A percentile compares a stretch with the other conserved stretches of the same genome.
Evolutionary conservation across 1,140 invertebrate species (phyloP).

Genomic region (Cydia strobilella): DNA sequence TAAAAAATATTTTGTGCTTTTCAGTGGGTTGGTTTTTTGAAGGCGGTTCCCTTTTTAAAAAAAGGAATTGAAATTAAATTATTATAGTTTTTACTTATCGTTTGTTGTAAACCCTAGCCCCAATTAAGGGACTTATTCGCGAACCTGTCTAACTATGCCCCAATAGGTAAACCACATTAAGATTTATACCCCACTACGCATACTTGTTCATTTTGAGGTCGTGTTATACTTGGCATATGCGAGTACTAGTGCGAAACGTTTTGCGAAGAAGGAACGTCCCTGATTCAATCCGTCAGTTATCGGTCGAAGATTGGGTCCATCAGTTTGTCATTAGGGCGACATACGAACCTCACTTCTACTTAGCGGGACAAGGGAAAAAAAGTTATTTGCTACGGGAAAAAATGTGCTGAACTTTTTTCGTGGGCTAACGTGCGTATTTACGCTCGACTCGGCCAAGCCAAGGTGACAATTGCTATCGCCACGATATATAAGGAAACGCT

Average conservation of each 20-base stretch:
- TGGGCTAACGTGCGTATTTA: neutral
- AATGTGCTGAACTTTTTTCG: neutral
- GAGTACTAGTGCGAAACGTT: neutral
- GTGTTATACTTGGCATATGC: neutral
- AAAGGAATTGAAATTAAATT: no score
- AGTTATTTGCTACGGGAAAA: neutral
- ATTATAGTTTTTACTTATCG: no score
- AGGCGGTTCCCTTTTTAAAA: no score
- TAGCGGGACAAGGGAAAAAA: slow-evolving; percentile 15
- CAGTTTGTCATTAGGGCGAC: slow-evolving; percentile 12
- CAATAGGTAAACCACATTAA: neutral
- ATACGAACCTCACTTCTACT: neutral
- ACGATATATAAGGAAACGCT: no score
- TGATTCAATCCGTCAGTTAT: slow-evolving; percentile 18
- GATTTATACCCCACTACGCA: no score
- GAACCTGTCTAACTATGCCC: neutral
- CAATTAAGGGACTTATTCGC: neutral
- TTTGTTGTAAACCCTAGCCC: neutral
- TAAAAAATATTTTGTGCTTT: no score
- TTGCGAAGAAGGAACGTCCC: neutral
- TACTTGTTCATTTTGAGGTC: neutral
- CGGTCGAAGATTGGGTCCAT: slow-evolving; percentile 12
- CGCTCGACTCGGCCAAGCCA: no score
- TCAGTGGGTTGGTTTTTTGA: no score
- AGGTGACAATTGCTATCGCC: no score